These are phyloP conservation scores for Scotopteryx bipunctaria DNA, from an alignment of 2,888 invertebrate genomes.

Conservation along the genomic window DNA sequence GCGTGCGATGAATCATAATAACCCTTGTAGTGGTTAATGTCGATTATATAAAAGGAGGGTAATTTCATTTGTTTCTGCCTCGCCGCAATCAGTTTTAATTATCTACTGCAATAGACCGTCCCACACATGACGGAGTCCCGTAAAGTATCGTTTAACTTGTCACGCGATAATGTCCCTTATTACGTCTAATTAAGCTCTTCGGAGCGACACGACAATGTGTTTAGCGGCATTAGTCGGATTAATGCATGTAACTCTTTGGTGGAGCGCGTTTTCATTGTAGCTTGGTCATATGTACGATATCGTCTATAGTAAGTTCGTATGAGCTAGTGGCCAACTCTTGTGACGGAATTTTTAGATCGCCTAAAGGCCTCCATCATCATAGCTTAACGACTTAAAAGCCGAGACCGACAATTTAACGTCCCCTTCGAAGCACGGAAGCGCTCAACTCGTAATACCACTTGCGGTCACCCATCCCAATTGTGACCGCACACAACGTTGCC, in stretches of 20 bases:
- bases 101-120: constrained; percentile 14
- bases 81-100: constrained; percentile 8
- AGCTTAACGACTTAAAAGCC: no score
- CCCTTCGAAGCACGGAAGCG: no score
- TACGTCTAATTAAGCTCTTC: constrained; percentile 47
- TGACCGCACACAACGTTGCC: no score
- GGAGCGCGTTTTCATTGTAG: constrained; percentile 34
- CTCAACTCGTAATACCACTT: no score
- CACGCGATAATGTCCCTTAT: constrained; percentile 24
- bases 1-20: no score
- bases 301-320: no score
- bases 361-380: no score
- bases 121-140: constrained; percentile 28
- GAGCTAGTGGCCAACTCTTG: no score
- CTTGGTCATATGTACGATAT: neutral
- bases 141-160: constrained; percentile 25
- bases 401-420: no score
- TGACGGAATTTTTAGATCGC: no score
- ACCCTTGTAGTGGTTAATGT: no score
- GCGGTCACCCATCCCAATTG: no score
- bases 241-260: constrained; percentile 35
- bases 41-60: neutral
- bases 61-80: neutral
- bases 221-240: constrained; percentile 62
- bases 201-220: constrained; percentile 62